Evolutionary conservation across 2,797 vertebrate species (phyloP).

Genomic region (Denticeps clupeoides): DNA sequence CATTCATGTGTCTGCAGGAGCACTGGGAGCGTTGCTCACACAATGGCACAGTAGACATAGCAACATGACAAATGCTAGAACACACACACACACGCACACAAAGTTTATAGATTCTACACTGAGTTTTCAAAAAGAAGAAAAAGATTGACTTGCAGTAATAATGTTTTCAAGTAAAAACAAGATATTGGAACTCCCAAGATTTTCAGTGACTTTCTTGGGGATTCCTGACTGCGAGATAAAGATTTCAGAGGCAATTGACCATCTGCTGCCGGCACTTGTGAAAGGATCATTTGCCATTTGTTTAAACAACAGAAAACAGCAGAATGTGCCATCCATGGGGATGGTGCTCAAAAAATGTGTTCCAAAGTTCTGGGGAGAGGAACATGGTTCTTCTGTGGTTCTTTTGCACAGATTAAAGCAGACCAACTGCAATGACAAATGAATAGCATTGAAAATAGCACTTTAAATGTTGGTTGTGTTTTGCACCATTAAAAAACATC

Average conservation of each 20-base stretch:
- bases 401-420: too few species aligned
- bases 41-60: not conserved
- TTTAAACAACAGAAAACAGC: not conserved
- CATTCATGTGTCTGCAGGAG: too few species aligned
- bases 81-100: not conserved
- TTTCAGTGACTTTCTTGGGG: slow-evolving; percentile 9
- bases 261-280: slow-evolving; percentile 15
- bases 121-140: too few species aligned
- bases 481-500: too few species aligned
- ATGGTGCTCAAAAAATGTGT: too few species aligned
- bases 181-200: slow-evolving; percentile 12
- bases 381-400: too few species aligned
- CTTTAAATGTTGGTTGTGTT: too few species aligned
- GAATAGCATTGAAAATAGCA: too few species aligned
- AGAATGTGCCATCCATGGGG: not conserved
- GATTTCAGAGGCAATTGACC: slow-evolving; percentile 9
- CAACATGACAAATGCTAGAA: not conserved
- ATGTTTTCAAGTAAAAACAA: too few species aligned
- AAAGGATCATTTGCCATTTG: slow-evolving; percentile 1
- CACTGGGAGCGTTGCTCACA: not conserved
- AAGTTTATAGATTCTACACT: not conserved
- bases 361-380: too few species aligned
- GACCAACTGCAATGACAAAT: too few species aligned
- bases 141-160: too few species aligned
- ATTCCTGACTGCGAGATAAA: slow-evolving; percentile 7